Percentiles rank a stretch among this genome's conserved stretches.
phyloP scores from a whole-genome alignment of 2,113 vertebrate genomes.

The Chitala chitala region DNA sequence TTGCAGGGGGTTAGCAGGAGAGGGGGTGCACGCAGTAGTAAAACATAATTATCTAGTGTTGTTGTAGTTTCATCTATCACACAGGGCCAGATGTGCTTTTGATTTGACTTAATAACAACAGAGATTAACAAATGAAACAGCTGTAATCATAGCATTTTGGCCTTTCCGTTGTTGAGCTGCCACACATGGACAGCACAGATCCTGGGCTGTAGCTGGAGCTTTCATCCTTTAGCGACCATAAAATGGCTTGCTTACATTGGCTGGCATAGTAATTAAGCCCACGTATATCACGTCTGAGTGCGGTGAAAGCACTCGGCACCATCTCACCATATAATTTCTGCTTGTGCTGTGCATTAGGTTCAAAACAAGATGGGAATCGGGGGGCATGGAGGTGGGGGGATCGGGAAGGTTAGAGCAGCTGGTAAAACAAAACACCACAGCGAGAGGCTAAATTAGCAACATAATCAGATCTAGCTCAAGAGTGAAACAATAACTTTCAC shows the following conservation, averaged over 20 bases:
- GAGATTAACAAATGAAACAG: constrained; percentile 18
- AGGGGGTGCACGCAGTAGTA: background rate
- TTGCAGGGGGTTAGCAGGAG: background rate
- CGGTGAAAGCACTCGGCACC: constrained; percentile 1
- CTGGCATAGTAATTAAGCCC: constrained; percentile 9
- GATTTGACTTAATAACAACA: constrained; percentile 21
- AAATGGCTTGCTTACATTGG: constrained; percentile 25
- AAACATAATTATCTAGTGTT: background rate
- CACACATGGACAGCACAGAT: constrained; percentile 23
- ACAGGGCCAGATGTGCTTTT: constrained; percentile 30
- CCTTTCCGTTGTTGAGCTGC: constrained; percentile 34
- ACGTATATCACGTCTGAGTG: constrained; percentile 1
- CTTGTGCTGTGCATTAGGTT: constrained; percentile 5
- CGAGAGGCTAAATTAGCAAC: constrained; percentile 28
- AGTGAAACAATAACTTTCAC: constrained; percentile 26
- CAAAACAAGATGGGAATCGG: background rate
- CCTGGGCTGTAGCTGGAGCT: constrained; percentile 19
- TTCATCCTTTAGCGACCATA: constrained; percentile 25
- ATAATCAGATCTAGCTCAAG: constrained; percentile 33
- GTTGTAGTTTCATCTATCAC: constrained; percentile 4
- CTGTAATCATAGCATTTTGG: constrained; percentile 29
- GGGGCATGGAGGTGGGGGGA: constrained; percentile 17
- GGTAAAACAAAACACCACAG: constrained; percentile 38
- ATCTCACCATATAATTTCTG: constrained; percentile 19
- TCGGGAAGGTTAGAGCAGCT: constrained; percentile 34